Base-by-base conservation (phyloP, 1,140 invertebrate genomes). In the Sarcophaga bullata region DNA sequence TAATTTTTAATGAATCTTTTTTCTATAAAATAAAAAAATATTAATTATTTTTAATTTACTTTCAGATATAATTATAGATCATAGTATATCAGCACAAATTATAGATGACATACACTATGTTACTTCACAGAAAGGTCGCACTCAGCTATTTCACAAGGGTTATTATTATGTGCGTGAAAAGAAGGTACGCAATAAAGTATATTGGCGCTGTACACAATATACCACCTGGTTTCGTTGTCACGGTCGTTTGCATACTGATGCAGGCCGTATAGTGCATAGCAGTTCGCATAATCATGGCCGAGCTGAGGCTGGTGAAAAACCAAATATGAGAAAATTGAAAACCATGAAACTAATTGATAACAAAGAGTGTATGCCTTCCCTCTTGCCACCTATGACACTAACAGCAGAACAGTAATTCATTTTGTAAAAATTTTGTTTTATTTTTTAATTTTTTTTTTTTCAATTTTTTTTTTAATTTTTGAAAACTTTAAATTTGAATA, bases 131-230 rank as follows among this genome's bases (percentile, higher is more conserved):
- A 90, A 90, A 82, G 88, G 89, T 25, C 86, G 86, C 11, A 84
- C 84, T 1, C 76, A 89, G 54, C 73, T 90, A 47, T 52, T 84
- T 9, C 80, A 85, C 13, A 80, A 84, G 6, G 86, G 86, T 9
- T 89, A 82, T 81, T 85, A 84, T 80, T 90, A 88, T 75, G 87
- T 90, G 6, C 84, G 84, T 8, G 89, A 90, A 72, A 90, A 90
- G 81, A 68, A 73, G 37, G 82, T 87, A 9, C 85, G 86, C 3
- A 75, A 78, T 6, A 90, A 90, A 58, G 85, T 85, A 6, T 90
- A 89, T 75, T 90, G 89, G 88, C 84, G 89, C 47, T 90, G 89
- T 82, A 88, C 86, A 0, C 86, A 89, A 47, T 90, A 90, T 50
- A 90, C 89, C 9, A 89, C 89, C 19, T 49, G 62, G 9, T 8